These are phyloP conservation scores for Drosophila rufa DNA, from an alignment of 1,140 invertebrate species.

Conservation along the genomic window DNA sequence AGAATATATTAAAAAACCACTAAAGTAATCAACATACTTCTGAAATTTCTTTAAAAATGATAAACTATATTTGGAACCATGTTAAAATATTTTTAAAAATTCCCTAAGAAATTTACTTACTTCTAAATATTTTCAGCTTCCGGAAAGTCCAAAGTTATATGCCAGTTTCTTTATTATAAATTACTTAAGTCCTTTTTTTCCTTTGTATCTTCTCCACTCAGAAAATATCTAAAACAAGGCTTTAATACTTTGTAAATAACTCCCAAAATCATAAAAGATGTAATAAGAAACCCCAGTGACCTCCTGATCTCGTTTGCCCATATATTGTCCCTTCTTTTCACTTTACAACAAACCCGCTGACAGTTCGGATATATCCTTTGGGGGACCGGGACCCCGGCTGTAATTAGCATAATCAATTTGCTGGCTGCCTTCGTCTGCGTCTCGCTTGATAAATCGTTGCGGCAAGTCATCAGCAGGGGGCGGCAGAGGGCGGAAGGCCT, in stretches of 20 bases:
- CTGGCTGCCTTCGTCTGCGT: constrained; percentile 59
- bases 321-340: constrained; percentile 1
- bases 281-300: neutral
- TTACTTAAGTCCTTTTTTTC: too few species aligned
- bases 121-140: too few species aligned
- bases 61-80: too few species aligned
- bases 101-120: too few species aligned
- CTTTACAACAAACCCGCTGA: constrained; percentile 35
- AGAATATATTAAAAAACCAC: neutral
- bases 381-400: constrained; percentile 2
- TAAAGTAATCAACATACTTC: neutral
- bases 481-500: neutral
- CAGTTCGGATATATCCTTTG: constrained; percentile 31
- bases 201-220: too few species aligned
- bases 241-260: neutral
- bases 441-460: constrained; percentile 80
- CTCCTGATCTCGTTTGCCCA: neutral
- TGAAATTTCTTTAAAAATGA: too few species aligned
- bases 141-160: too few species aligned
- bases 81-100: too few species aligned
- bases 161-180: too few species aligned
- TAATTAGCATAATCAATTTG: constrained; percentile 82
- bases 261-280: too few species aligned
- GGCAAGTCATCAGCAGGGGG: constrained; percentile 68
- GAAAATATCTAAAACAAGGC: too few species aligned